A percentile compares a stretch with the other conserved stretches of the same genome.
Conservation (phyloP, 2,888 invertebrate species). For the Polydrusus pterygomalis region DNA sequence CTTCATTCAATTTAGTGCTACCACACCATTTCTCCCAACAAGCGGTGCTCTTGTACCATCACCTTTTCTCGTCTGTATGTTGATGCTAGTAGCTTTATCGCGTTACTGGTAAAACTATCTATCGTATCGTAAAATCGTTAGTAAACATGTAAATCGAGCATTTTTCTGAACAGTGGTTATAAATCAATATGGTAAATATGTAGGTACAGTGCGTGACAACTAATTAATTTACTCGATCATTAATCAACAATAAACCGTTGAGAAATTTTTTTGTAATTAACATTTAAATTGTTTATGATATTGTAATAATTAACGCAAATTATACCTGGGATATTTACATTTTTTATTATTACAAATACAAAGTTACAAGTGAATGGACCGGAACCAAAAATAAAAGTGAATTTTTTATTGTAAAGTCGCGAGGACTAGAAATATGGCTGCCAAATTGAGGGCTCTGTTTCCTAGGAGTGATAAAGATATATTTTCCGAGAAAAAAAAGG, state of each 20-base stretch:
- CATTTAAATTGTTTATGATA: background rate
- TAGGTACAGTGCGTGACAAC: too few species aligned
- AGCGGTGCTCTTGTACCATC: background rate
- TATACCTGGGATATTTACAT: too few species aligned
- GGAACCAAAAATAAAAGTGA: background rate
- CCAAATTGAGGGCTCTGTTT: constrained; percentile 71
- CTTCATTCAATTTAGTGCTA: too few species aligned
- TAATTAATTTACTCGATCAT: background rate
- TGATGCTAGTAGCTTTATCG: too few species aligned
- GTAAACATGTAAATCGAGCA: background rate
- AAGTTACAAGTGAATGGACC: background rate
- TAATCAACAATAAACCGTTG: background rate
- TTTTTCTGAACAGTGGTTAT: background rate
- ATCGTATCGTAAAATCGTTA: background rate
- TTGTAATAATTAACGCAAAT: too few species aligned
- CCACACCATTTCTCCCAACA: constrained; percentile 6
- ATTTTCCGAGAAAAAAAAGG: constrained; percentile 43
- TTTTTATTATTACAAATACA: too few species aligned
- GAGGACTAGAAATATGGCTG: constrained; percentile 67
- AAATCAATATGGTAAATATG: too few species aligned
- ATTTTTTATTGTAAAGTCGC: background rate
- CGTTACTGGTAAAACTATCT: too few species aligned
- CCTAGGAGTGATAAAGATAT: constrained; percentile 60
- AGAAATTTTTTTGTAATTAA: background rate
- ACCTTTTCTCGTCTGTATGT: background rate